Conservation (phyloP, 2,113 vertebrate species). For the Arothron firmamentum region DNA sequence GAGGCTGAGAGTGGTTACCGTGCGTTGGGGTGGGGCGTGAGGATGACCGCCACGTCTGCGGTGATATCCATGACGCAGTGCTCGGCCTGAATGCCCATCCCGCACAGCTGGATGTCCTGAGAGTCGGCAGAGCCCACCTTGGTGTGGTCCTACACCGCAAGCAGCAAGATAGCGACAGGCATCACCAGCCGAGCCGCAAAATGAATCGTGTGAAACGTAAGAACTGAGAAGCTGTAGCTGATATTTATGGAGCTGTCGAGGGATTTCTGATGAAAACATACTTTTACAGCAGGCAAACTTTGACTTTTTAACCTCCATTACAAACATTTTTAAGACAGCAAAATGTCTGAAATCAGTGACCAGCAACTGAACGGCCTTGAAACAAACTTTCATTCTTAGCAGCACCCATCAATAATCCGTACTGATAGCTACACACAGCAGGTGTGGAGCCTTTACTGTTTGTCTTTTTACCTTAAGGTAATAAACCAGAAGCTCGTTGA, state of each 20-base stretch:
- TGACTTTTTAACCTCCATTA: background rate
- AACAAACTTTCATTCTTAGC: no score
- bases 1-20: slow-evolving; percentile 37
- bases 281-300: no score
- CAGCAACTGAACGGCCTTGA: no score
- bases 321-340: no score
- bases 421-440: no score
- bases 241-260: no score
- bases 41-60: slow-evolving; percentile 78
- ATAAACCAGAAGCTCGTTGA: slow-evolving; percentile 95
- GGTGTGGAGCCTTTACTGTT: no score
- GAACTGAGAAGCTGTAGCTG: no score
- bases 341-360: background rate
- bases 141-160: slow-evolving; percentile 57
- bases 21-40: slow-evolving; percentile 84
- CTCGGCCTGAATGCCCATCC: slow-evolving; percentile 95
- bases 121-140: slow-evolving; percentile 80
- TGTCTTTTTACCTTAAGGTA: slow-evolving; percentile 85
- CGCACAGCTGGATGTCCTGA: slow-evolving; percentile 97
- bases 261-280: no score
- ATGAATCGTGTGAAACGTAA: background rate
- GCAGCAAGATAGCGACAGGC: background rate
- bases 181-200: background rate
- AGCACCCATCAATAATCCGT: no score
- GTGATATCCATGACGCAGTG: slow-evolving; percentile 92